Evolutionary conservation across 2,888 invertebrate species (phyloP).

Genomic region (Hecatera dysodea): DNA sequence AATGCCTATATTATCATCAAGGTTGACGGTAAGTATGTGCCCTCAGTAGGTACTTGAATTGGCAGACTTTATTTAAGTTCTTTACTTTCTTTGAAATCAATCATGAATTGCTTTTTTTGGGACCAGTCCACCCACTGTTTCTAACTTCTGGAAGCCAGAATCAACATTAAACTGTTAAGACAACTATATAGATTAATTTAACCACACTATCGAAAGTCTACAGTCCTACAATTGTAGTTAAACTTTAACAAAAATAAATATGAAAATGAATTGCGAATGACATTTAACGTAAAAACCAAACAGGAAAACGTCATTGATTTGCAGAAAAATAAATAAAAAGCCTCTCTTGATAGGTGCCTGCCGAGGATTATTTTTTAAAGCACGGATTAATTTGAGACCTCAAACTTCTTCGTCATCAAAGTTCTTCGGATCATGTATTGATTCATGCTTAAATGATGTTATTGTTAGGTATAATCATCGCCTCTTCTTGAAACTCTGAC

Average conservation of each 20-base stretch:
- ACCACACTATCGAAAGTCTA: neutral
- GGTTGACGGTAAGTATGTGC: no score
- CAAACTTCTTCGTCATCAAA: constrained; percentile 18
- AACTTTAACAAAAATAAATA: constrained; percentile 3
- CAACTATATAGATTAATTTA: neutral
- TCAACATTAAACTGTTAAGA: neutral
- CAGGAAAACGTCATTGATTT: constrained; percentile 28
- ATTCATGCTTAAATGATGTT: constrained; percentile 7
- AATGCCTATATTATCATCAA: no score
- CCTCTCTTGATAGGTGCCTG: neutral
- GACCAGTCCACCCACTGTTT: no score
- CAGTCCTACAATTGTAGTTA: neutral
- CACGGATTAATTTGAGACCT: constrained; percentile 1
- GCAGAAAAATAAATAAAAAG: constrained; percentile 13
- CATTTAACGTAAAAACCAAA: constrained; percentile 25
- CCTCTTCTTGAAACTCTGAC: neutral
- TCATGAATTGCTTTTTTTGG: neutral
- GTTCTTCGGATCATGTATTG: constrained; percentile 4
- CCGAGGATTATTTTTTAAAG: neutral
- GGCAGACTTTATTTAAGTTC: no score
- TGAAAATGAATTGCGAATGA: neutral
- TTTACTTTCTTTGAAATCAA: neutral
- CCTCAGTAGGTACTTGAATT: no score
- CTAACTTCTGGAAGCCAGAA: no score
- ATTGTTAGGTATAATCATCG: neutral